phyloP scores from a whole-genome alignment of 2,888 invertebrate genomes.

The Apotomis turbidana region DNA sequence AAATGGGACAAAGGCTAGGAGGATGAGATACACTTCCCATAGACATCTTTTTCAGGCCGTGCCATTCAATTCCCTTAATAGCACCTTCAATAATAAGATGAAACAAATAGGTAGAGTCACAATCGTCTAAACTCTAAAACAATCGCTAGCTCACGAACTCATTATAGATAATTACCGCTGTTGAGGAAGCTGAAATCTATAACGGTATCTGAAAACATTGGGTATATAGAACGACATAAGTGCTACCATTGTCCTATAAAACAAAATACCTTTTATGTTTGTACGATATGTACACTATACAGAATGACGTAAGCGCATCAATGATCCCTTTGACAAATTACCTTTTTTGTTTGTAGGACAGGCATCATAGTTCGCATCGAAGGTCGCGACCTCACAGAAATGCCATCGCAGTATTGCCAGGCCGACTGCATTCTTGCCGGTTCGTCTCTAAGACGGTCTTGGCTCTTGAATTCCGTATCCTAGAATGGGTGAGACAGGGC shows the following conservation, averaged over 20 bases:
- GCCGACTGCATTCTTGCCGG: conserved; percentile 30
- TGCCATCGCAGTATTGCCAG: conserved; percentile 28
- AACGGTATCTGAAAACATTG: not conserved
- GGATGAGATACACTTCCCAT: too few relatives aligned
- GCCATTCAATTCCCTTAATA: too few relatives aligned
- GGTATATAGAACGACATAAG: not conserved
- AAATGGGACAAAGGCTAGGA: too few relatives aligned
- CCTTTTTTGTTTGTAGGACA: not conserved
- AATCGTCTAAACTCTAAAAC: too few relatives aligned
- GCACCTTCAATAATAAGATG: too few relatives aligned
- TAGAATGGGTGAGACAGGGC: conserved; percentile 20
- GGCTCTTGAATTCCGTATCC: conserved; percentile 30
- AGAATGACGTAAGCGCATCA: too few relatives aligned
- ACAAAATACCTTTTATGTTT: too few relatives aligned
- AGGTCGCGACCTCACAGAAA: conserved; percentile 34
- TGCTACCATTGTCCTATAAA: too few relatives aligned
- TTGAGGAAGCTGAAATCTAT: not conserved
- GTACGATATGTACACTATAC: too few relatives aligned
- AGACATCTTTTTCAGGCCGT: too few relatives aligned
- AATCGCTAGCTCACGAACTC: not conserved
- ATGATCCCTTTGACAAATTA: not conserved
- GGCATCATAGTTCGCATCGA: conserved; percentile 19
- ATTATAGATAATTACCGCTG: not conserved
- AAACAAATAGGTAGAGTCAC: too few relatives aligned
- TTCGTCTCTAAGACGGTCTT: conserved; percentile 12